Evolutionary conservation across 2,888 invertebrate genomes (phyloP).

Genomic region (Lepetodrilus schrolli): DNA sequence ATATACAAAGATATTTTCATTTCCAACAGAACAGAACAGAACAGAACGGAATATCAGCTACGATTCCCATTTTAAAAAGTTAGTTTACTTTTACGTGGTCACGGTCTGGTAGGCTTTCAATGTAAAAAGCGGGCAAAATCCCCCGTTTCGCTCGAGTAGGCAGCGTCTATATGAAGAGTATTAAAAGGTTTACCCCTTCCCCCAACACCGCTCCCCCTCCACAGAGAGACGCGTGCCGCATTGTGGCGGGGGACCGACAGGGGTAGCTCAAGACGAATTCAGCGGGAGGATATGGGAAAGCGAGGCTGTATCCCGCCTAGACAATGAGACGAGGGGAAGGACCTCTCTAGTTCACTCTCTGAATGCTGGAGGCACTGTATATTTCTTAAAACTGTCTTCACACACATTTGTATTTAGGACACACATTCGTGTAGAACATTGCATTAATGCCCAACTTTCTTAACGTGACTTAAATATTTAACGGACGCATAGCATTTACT

Average conservation of each 20-base stretch:
- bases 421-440: no score
- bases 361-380: no score
- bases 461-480: no score
- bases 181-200: neutral
- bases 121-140: neutral
- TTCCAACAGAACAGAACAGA: no score
- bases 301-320: neutral
- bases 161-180: neutral
- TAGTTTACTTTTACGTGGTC: neutral
- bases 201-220: neutral
- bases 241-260: no score
- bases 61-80: no score
- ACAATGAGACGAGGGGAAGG: neutral
- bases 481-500: no score
- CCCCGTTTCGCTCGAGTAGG: neutral
- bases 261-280: neutral
- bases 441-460: no score
- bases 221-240: slow-evolving; percentile 12
- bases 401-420: no score
- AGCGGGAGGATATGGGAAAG: neutral
- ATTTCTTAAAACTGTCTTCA: no score
- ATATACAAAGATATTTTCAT: no score
- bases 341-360: neutral
- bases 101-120: neutral
- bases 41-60: no score